phyloP scores from a whole-genome alignment of 2,797 vertebrate species.

The Fundulus diaphanus region DNA sequence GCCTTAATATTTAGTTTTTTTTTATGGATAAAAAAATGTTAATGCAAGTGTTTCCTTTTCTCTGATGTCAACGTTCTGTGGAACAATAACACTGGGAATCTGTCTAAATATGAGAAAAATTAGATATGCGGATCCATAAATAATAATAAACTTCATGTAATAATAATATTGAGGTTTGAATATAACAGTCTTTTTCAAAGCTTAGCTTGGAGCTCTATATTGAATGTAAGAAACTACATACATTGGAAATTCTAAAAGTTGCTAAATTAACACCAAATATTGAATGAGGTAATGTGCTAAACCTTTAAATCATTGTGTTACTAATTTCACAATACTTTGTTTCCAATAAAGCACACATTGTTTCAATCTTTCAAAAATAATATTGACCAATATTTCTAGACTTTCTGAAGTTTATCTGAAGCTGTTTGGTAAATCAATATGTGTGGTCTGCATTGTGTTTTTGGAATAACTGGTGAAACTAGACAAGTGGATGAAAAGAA shows the following conservation, averaged over 20 bases:
- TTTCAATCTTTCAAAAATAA: neutral
- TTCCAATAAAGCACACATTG: neutral
- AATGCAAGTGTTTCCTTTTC: neutral
- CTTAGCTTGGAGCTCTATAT: neutral
- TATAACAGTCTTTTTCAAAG: neutral
- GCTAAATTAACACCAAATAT: neutral
- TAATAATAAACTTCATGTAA: neutral
- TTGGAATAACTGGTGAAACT: neutral
- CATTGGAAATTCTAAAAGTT: too few relatives aligned
- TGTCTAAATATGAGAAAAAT: neutral
- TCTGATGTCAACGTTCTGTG: neutral
- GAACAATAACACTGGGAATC: neutral
- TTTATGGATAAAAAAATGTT: neutral
- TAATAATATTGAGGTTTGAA: neutral
- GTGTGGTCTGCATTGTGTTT: neutral
- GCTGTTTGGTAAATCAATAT: neutral
- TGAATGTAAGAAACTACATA: neutral
- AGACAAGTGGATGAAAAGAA: neutral
- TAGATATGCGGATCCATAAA: neutral
- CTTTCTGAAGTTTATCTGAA: neutral
- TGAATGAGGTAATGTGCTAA: neutral
- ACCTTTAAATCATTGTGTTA: neutral
- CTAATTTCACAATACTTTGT: neutral
- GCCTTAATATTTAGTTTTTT: neutral
- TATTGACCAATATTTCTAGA: neutral